phyloP scores from a whole-genome alignment of 2,113 vertebrate genomes.

The Opisthocomus hoazin region DNA sequence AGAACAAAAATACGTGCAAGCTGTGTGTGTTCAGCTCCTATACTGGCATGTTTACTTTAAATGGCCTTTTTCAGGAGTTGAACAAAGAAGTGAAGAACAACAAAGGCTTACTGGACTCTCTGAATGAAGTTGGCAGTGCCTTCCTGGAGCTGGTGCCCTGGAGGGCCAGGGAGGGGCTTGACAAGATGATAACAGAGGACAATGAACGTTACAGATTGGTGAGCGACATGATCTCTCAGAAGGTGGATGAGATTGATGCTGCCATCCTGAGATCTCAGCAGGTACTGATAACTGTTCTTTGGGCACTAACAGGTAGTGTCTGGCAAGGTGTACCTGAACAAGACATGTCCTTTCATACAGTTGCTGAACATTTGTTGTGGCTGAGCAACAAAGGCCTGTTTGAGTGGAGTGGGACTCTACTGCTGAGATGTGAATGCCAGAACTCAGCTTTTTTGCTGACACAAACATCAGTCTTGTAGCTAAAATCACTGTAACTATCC shows the following conservation, averaged over 20 bases:
- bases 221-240: constrained; percentile 79
- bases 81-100: constrained; percentile 81
- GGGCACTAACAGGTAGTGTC: neutral
- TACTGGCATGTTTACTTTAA: neutral
- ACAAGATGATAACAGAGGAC: constrained; percentile 87
- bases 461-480: neutral
- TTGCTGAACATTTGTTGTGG: neutral
- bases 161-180: constrained; percentile 89
- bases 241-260: constrained; percentile 88
- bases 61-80: constrained; percentile 76
- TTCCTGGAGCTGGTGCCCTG: constrained; percentile 93
- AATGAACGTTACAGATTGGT: constrained; percentile 85
- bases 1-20: neutral
- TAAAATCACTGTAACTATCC: neutral
- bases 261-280: constrained; percentile 89
- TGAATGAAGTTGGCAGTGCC: constrained; percentile 88
- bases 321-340: neutral
- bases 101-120: constrained; percentile 80
- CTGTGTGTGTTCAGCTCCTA: neutral
- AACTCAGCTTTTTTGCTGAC: neutral
- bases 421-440: neutral
- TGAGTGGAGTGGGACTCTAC: neutral
- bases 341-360: neutral
- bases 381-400: neutral
- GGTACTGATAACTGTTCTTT: constrained; percentile 70